phyloP scores from a whole-genome alignment of 2,113 vertebrate species.

The Syngnathus typhle region DNA sequence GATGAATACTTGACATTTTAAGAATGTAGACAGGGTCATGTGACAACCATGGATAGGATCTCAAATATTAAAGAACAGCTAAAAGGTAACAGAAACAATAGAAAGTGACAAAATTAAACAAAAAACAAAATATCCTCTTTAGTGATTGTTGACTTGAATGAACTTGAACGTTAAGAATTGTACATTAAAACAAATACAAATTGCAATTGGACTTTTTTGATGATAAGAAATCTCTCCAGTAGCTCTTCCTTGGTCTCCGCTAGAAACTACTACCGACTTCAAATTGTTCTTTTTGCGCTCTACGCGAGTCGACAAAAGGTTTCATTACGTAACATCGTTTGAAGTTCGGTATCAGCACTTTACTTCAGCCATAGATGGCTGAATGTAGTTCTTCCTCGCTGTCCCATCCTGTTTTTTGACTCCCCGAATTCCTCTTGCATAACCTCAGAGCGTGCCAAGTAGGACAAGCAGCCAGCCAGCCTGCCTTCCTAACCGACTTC shows the following conservation, averaged over 20 bases:
- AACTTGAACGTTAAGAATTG: not conserved
- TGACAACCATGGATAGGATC: not conserved
- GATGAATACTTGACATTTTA: not conserved
- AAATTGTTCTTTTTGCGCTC: not conserved
- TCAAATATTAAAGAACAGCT: not conserved
- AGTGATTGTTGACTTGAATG: too few species aligned
- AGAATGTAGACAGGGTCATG: not conserved
- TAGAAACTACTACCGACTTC: not conserved
- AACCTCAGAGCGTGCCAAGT: not conserved
- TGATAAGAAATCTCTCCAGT: not conserved
- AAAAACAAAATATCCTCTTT: too few species aligned
- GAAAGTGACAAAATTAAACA: too few species aligned
- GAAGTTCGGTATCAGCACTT: constrained; percentile 29
- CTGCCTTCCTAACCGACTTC: not conserved
- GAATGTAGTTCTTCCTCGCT: not conserved
- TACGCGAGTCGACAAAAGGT: constrained; percentile 22
- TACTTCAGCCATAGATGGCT: not conserved
- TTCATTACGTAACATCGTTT: constrained; percentile 27
- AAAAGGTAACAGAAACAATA: not conserved
- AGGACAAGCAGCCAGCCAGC: not conserved
- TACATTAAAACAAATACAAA: too few species aligned
- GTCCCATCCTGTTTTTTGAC: constrained; percentile 7
- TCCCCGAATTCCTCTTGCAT: constrained; percentile 5
- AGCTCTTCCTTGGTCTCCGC: too few species aligned
- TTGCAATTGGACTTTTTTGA: not conserved